Conservation (phyloP, 2,113 vertebrate genomes). For the Rhynchomys soricoides region DNA sequence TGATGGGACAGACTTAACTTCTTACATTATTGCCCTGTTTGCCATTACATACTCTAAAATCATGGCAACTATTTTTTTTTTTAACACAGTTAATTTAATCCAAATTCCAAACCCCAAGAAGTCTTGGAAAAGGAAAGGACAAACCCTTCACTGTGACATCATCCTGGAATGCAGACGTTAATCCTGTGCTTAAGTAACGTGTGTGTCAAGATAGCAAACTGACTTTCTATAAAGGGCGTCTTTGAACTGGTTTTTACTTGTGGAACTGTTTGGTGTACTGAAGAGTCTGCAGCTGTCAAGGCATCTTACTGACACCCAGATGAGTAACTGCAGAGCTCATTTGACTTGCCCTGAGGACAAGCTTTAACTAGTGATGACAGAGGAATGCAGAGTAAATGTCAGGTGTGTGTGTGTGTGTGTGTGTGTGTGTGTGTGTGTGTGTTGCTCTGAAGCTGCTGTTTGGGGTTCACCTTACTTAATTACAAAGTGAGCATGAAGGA, state of each 20-base stretch:
- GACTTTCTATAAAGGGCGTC: constrained; percentile 57
- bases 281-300: constrained; percentile 80
- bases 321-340: constrained; percentile 74
- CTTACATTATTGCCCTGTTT: background rate
- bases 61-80: no score
- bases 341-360: constrained; percentile 76
- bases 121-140: constrained; percentile 22
- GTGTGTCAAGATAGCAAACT: constrained; percentile 72
- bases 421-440: constrained; percentile 51
- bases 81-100: constrained; percentile 21
- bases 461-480: constrained; percentile 70
- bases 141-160: constrained; percentile 27
- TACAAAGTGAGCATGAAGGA: constrained; percentile 68
- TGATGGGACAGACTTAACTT: background rate
- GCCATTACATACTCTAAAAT: background rate
- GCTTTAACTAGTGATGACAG: constrained; percentile 72
- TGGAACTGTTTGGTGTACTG: constrained; percentile 76
- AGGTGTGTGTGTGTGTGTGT: constrained; percentile 48
- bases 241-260: constrained; percentile 85
- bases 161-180: constrained; percentile 71
- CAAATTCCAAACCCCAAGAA: constrained; percentile 20
- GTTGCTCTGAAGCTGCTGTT: constrained; percentile 72
- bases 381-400: constrained; percentile 79
- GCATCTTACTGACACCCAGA: constrained; percentile 67
- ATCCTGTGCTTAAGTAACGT: constrained; percentile 63